A percentile compares a stretch with the other conserved stretches of the same genome.
Evolutionary conservation across 2,797 vertebrate genomes (phyloP).

Genomic region (Podarcis lilfordi): DNA sequence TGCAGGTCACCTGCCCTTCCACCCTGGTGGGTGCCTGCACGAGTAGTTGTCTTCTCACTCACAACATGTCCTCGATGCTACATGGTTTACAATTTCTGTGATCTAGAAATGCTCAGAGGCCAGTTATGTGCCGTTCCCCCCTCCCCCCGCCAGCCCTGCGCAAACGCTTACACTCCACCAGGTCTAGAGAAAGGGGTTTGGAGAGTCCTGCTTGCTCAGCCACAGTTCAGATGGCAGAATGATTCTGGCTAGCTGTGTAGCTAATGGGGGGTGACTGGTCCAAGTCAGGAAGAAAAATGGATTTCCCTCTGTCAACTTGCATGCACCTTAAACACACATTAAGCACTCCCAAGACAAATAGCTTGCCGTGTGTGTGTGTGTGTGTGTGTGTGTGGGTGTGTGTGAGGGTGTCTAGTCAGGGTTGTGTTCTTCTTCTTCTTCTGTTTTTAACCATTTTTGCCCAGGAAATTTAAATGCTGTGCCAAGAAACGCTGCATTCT

Average conservation of each 20-base stretch:
- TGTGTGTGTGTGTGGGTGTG: too few species aligned
- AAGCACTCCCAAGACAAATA: not conserved
- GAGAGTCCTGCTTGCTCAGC: slow-evolving; percentile 25
- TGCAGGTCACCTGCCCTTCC: too few species aligned
- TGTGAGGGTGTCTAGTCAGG: too few species aligned
- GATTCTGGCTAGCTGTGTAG: not conserved
- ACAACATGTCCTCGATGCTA: not conserved
- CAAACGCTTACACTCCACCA: not conserved
- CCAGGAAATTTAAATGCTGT: not conserved
- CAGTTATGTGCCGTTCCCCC: too few species aligned
- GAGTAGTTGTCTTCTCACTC: too few species aligned
- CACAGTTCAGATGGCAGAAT: not conserved
- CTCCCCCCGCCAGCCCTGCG: too few species aligned
- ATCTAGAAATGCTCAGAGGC: slow-evolving; percentile 41
- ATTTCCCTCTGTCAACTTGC: not conserved
- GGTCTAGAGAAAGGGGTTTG: not conserved
- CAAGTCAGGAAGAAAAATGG: slow-evolving; percentile 27
- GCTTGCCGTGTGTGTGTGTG: not conserved
- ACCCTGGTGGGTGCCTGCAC: too few species aligned
- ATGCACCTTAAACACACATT: not conserved
- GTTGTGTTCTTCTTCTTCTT: too few species aligned
- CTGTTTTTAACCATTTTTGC: not conserved
- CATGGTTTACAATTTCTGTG: slow-evolving; percentile 7
- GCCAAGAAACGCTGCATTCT: not conserved
- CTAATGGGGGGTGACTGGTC: not conserved